Evolutionary conservation across 2,797 vertebrate genomes (phyloP).

Genomic region (Emydoidea blandingii): DNA sequence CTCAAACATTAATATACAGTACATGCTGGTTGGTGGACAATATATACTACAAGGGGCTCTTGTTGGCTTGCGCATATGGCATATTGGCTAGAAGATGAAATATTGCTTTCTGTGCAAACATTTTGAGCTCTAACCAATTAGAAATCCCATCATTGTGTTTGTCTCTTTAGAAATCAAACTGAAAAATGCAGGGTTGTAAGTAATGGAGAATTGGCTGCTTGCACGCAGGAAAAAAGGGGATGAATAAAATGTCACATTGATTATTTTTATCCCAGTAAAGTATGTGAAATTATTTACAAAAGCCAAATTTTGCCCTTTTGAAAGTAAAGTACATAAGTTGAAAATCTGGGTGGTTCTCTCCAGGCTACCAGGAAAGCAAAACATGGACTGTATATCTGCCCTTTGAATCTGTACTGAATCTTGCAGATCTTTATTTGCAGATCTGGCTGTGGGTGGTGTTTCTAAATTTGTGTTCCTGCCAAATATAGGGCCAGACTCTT

Average conservation of each 20-base stretch:
- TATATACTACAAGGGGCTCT: not conserved
- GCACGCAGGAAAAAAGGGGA: slow-evolving; percentile 72
- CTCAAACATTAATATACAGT: slow-evolving; percentile 65
- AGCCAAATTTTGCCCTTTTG: slow-evolving; percentile 75
- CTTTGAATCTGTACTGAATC: slow-evolving; percentile 58
- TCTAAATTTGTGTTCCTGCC: slow-evolving; percentile 62
- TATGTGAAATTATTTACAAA: slow-evolving; percentile 77
- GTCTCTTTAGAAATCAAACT: slow-evolving; percentile 73
- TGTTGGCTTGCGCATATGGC: slow-evolving; percentile 69
- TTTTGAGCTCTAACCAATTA: slow-evolving; percentile 70
- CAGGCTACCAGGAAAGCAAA: slow-evolving; percentile 72
- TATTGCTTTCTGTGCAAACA: slow-evolving; percentile 72
- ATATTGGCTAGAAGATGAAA: slow-evolving; percentile 47
- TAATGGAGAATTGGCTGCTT: slow-evolving; percentile 76
- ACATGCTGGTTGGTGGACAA: slow-evolving; percentile 56
- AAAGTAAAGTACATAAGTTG: slow-evolving; percentile 68
- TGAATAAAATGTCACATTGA: slow-evolving; percentile 76
- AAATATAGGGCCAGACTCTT: slow-evolving; percentile 58
- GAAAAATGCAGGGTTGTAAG: slow-evolving; percentile 75
- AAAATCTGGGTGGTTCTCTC: slow-evolving; percentile 73
- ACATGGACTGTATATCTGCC: slow-evolving; percentile 72
- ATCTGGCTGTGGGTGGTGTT: slow-evolving; percentile 64
- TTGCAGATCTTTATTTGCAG: slow-evolving; percentile 67
- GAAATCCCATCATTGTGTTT: slow-evolving; percentile 68
- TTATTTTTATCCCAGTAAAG: slow-evolving; percentile 75